These are phyloP conservation scores for Opisthocomus hoazin DNA, from an alignment of 2,113 vertebrate genomes.

Conservation along the genomic window DNA sequence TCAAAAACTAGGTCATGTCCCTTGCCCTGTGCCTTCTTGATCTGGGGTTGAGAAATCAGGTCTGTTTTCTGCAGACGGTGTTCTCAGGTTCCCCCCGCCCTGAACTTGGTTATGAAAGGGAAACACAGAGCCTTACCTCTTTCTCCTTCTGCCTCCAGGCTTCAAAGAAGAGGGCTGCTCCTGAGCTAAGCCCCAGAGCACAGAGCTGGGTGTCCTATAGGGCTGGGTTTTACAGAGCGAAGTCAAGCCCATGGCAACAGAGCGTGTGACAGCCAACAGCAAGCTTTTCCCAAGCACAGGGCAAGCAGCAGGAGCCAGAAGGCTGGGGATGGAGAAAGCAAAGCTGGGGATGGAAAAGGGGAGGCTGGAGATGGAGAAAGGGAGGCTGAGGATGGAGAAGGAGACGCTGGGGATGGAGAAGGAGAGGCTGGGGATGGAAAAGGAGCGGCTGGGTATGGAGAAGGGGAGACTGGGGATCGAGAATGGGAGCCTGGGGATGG, in stretches of 20 bases:
- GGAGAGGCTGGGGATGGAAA: neutral
- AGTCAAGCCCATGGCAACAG: neutral
- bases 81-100: neutral
- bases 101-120: neutral
- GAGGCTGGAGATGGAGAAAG: neutral
- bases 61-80: neutral
- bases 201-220: neutral
- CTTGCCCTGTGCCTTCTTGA: neutral
- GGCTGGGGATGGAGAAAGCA: neutral
- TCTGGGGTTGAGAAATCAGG: neutral
- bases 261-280: rapidly evolving
- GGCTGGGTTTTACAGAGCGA: neutral
- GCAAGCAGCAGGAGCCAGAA: neutral
- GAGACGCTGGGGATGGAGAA: neutral
- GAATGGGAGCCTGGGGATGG: no score
- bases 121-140: neutral
- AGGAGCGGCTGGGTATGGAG: neutral
- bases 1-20: conserved; percentile 5
- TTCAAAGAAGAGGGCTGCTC: neutral
- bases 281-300: neutral
- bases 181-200: neutral
- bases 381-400: neutral
- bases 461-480: neutral
- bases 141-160: neutral
- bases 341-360: rapidly evolving